Evolutionary conservation across 2,888 invertebrate genomes (phyloP).

Genomic region (Drosophila lutescens): DNA sequence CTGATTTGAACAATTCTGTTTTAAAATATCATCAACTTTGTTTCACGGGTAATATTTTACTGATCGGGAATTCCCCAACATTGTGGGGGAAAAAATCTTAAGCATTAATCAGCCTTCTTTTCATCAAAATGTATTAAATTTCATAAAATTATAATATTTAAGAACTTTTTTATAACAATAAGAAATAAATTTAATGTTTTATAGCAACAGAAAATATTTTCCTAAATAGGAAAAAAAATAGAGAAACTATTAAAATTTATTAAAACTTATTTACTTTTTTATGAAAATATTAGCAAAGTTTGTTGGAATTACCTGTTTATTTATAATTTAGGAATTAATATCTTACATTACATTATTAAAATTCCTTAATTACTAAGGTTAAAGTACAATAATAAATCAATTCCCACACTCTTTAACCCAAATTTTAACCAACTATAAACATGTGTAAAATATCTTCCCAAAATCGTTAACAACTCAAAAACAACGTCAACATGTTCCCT

Average conservation of each 20-base stretch:
- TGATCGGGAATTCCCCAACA: constrained; percentile 1
- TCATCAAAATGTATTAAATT: not conserved
- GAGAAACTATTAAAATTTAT: too few species aligned
- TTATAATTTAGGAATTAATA: not conserved
- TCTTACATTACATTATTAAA: too few species aligned
- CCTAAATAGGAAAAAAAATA: too few species aligned
- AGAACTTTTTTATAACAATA: too few species aligned
- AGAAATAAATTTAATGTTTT: too few species aligned
- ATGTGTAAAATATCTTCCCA: constrained; percentile 4
- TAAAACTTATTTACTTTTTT: too few species aligned
- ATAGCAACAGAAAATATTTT: too few species aligned
- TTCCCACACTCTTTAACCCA: constrained; percentile 3
- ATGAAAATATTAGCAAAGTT: too few species aligned
- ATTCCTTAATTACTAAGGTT: not conserved
- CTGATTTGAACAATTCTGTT: constrained; percentile 23
- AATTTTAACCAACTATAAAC: not conserved
- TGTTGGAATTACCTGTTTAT: too few species aligned
- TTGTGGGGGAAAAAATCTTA: not conserved
- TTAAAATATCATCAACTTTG: not conserved
- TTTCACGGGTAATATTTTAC: not conserved
- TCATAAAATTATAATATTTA: not conserved
- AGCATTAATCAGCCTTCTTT: not conserved
- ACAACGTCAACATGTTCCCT: constrained; percentile 13
- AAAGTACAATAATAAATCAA: not conserved
- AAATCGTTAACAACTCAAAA: constrained; percentile 11